A percentile compares a stretch with the other conserved stretches of the same genome.
Evolutionary conservation across 2,797 vertebrate genomes (phyloP).

Genomic region (Sebastes kiyomatsui): DNA sequence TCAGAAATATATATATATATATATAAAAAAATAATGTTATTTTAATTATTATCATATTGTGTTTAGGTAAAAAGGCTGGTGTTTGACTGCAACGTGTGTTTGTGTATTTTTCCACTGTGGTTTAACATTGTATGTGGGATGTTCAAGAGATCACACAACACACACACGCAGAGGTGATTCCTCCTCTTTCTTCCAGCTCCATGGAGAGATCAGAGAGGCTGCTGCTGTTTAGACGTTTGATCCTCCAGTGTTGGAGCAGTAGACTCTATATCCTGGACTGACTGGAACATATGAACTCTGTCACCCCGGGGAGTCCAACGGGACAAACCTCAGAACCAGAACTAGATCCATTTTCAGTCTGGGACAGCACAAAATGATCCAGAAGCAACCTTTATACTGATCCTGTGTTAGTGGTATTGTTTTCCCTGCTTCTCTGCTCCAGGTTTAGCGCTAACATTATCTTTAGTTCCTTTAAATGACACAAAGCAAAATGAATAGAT

Average conservation of each 20-base stretch:
- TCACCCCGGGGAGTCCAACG: background rate
- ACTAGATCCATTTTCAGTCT: background rate
- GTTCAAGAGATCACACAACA: background rate
- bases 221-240: conserved; percentile 48
- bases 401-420: background rate
- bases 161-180: background rate
- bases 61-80: background rate
- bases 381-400: background rate
- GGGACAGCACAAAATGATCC: background rate
- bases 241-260: conserved; percentile 25
- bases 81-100: background rate
- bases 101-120: background rate
- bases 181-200: conserved; percentile 27
- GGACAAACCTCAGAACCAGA: background rate
- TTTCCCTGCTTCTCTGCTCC: background rate
- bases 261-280: conserved; percentile 8
- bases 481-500: background rate
- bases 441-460: background rate
- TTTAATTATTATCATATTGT: background rate
- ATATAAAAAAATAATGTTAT: too few relatives aligned
- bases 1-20: background rate
- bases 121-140: background rate
- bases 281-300: background rate
- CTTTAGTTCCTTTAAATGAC: background rate
- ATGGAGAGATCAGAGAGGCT: conserved; percentile 54